Evolutionary conservation across 2,113 vertebrate genomes (phyloP).

Genomic region (Thermophis baileyi): DNA sequence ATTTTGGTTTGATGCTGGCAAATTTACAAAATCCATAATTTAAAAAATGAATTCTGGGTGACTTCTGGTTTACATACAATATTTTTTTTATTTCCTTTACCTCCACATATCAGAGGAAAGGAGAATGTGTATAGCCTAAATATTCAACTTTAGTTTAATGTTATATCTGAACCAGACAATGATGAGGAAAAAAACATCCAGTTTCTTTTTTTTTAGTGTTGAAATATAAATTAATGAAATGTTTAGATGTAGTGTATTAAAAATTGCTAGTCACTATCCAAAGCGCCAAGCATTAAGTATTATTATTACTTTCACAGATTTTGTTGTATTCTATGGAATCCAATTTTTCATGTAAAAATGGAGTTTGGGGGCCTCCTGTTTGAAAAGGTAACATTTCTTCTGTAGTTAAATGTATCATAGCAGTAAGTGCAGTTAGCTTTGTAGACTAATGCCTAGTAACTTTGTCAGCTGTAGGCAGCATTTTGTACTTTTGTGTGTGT

Average conservation of each 20-base stretch:
- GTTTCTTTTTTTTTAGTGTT: conserved; percentile 2
- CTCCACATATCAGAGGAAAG: neutral
- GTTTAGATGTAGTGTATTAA: neutral
- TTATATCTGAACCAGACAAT: neutral
- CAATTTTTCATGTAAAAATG: conserved; percentile 37
- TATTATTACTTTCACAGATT: conserved; percentile 45
- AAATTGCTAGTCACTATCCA: conserved; percentile 26
- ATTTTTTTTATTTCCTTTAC: neutral
- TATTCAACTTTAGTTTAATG: neutral
- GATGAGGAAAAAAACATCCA: neutral
- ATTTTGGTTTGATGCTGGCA: neutral
- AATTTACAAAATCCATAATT: neutral
- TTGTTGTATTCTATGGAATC: conserved; percentile 42
- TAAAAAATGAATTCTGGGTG: neutral
- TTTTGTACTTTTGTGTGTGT: conserved; percentile 22
- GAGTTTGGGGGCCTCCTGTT: conserved; percentile 33
- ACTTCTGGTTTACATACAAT: neutral
- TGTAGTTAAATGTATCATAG: conserved; percentile 29
- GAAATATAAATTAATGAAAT: conserved; percentile 23
- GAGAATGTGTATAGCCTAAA: neutral
- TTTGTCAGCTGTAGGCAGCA: neutral
- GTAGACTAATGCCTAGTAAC: conserved; percentile 2
- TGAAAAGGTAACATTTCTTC: conserved; percentile 43
- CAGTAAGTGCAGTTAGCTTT: conserved; percentile 14
- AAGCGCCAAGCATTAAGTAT: conserved; percentile 36